These are phyloP conservation scores for Holacanthus passer DNA, from an alignment of 2,113 vertebrate species.

Conservation along the genomic window DNA sequence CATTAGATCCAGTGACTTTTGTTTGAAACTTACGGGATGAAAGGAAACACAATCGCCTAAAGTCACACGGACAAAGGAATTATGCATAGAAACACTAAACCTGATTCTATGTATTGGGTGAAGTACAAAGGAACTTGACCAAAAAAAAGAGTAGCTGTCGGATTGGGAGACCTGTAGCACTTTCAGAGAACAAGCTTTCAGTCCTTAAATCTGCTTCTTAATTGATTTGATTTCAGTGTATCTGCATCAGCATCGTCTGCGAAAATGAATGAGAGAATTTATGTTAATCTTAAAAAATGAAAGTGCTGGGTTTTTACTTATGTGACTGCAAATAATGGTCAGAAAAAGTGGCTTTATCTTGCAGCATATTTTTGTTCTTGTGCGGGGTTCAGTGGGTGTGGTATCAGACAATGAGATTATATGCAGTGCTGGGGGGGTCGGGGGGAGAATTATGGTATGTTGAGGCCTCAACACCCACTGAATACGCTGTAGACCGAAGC, in stretches of 20 bases:
- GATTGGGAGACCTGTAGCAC: constrained; percentile 22
- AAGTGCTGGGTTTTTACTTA: neutral
- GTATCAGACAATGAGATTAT: constrained; percentile 76
- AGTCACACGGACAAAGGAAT: constrained; percentile 60
- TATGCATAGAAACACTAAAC: constrained; percentile 56
- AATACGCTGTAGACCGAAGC: constrained; percentile 63
- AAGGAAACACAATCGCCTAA: constrained; percentile 62
- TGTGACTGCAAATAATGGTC: neutral
- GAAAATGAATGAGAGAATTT: neutral
- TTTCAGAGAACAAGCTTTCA: constrained; percentile 33
- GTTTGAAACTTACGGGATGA: constrained; percentile 67
- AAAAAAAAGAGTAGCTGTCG: constrained; percentile 33
- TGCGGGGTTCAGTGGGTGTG: constrained; percentile 58
- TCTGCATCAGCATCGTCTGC: neutral
- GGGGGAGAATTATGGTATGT: constrained; percentile 70
- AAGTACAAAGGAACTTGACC: constrained; percentile 58
- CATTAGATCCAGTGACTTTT: constrained; percentile 61
- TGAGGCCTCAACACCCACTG: constrained; percentile 64
- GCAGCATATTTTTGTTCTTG: constrained; percentile 14
- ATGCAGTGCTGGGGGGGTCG: constrained; percentile 37
- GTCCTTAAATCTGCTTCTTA: constrained; percentile 9
- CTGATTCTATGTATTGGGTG: constrained; percentile 46
- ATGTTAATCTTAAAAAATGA: neutral
- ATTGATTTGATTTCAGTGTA: constrained; percentile 25
- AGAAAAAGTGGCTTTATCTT: constrained; percentile 4